A percentile compares a stretch with the other conserved stretches of the same genome.
phyloP scores from a whole-genome alignment of 2,113 vertebrate genomes.

The Siphamia tubifer region DNA sequence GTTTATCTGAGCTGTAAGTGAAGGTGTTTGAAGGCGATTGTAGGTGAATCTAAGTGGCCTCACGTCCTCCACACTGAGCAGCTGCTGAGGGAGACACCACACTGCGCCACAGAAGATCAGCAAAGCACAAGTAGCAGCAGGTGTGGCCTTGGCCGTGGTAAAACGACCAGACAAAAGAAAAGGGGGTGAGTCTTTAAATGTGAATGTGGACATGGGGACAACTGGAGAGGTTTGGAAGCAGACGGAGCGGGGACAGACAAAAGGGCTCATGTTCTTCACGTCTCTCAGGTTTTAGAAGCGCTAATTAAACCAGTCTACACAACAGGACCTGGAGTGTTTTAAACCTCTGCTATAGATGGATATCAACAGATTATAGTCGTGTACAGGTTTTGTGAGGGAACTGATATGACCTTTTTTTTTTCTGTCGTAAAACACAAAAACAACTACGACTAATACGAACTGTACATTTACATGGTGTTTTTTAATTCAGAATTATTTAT shows the following conservation, averaged over 20 bases:
- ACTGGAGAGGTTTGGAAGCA: background rate
- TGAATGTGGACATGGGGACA: background rate
- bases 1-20: conserved; percentile 47
- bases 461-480: too few relatives aligned
- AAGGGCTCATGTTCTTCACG: background rate
- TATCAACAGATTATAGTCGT: too few relatives aligned
- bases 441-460: too few relatives aligned
- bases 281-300: too few relatives aligned
- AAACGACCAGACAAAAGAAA: background rate
- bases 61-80: conserved; percentile 36
- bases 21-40: conserved; percentile 26
- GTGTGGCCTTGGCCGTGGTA: conserved; percentile 17
- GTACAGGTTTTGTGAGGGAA: too few relatives aligned
- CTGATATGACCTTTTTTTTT: too few relatives aligned
- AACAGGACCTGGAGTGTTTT: too few relatives aligned
- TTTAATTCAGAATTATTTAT: too few relatives aligned
- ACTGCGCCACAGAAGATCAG: conserved; percentile 21
- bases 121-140: conserved; percentile 54
- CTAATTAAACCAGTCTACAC: background rate
- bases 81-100: conserved; percentile 13
- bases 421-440: too few relatives aligned
- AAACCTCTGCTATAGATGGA: too few relatives aligned
- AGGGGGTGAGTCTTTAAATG: background rate
- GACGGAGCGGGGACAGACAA: background rate
- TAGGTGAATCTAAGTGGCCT: conserved; percentile 10